Evolutionary conservation across 2,113 vertebrate genomes (phyloP).

Genomic region (Chionomys nivalis): DNA sequence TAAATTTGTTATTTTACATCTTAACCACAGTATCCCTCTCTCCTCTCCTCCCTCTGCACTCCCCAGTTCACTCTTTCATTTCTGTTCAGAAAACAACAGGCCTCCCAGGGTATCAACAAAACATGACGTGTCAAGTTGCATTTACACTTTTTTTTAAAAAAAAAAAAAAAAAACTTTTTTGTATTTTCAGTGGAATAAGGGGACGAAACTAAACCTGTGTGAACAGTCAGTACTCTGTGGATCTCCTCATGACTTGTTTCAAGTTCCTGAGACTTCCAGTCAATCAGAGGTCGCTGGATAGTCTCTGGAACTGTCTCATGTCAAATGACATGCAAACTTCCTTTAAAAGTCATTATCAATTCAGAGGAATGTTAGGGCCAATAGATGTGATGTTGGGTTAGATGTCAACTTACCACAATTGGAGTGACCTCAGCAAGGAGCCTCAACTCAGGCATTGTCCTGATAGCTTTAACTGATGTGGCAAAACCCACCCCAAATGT

Average conservation of each 20-base stretch:
- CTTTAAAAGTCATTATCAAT: neutral
- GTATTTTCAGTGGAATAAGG: neutral
- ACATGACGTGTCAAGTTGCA: neutral
- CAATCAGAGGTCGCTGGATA: neutral
- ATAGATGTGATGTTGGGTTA: neutral
- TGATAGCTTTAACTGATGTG: neutral
- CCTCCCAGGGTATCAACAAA: neutral
- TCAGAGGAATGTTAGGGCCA: neutral
- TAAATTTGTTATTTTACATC: neutral
- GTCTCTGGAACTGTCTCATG: neutral
- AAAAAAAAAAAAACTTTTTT: neutral
- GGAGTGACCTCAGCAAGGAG: neutral
- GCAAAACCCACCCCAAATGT: neutral
- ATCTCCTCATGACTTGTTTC: neutral
- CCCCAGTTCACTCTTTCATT: neutral
- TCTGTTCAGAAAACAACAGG: neutral
- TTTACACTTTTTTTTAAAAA: neutral
- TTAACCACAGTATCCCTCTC: neutral
- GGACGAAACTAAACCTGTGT: neutral
- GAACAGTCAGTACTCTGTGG: neutral
- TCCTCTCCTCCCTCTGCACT: neutral
- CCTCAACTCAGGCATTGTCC: neutral
- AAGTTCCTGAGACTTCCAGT: neutral
- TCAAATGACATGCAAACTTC: neutral
- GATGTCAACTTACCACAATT: neutral